Evolutionary conservation across 2,113 vertebrate genomes (phyloP).

Genomic region (Dasypus novemcinctus): DNA sequence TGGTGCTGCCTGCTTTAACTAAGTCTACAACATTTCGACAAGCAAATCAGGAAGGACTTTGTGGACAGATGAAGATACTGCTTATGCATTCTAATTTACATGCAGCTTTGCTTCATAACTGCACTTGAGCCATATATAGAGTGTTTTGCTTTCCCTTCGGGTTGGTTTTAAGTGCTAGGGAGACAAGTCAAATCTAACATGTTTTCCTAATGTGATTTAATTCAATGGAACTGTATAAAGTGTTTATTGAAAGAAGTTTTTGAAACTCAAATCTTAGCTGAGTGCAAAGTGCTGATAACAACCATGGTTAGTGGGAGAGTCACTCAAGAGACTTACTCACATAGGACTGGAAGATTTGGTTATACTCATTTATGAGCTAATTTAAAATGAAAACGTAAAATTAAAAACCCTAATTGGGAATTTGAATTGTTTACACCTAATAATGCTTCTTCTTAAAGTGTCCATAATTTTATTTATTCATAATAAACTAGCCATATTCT

Average conservation of each 20-base stretch:
- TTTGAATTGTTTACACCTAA: background rate
- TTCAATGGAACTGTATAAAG: slow-evolving; percentile 50
- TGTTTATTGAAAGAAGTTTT: slow-evolving; percentile 61
- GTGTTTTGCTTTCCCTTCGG: slow-evolving; percentile 71
- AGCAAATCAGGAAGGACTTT: slow-evolving; percentile 74
- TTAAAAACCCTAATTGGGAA: background rate
- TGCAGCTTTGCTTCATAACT: slow-evolving; percentile 65
- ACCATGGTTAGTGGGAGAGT: background rate
- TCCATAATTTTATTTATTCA: background rate
- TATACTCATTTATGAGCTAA: slow-evolving; percentile 14
- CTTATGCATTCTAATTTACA: slow-evolving; percentile 75
- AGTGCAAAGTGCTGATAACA: background rate
- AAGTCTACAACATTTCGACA: slow-evolving; percentile 53
- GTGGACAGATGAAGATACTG: slow-evolving; percentile 77
- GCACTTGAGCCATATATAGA: slow-evolving; percentile 66
- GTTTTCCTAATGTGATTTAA: slow-evolving; percentile 45
- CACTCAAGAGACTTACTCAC: background rate
- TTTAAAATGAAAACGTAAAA: slow-evolving; percentile 1
- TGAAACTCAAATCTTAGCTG: slow-evolving; percentile 3
- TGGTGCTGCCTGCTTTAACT: slow-evolving; percentile 52
- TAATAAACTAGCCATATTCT: background rate
- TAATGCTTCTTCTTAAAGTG: background rate
- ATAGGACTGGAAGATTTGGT: background rate
- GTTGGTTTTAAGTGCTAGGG: slow-evolving; percentile 66
- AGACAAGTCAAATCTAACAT: slow-evolving; percentile 67